Conservation (phyloP, 2,113 vertebrate genomes). For the Paramormyrops kingsleyae region DNA sequence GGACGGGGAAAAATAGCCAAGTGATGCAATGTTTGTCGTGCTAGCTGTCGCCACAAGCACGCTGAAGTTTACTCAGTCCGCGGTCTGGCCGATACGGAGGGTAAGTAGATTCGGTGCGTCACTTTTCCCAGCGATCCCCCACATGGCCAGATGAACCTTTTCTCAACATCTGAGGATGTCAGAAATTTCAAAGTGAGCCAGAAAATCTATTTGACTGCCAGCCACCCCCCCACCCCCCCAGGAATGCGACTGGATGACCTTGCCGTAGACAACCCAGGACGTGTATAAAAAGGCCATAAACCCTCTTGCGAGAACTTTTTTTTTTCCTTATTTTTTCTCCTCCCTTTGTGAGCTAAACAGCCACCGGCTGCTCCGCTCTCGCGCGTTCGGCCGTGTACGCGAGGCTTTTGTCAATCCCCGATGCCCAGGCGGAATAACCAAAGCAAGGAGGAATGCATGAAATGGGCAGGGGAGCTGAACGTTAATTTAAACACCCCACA, state of each 20-base stretch:
- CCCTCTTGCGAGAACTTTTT: background rate
- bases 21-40: background rate
- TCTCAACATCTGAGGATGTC: constrained; percentile 3
- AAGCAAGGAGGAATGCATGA: background rate
- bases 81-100: background rate
- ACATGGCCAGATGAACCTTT: constrained; percentile 7
- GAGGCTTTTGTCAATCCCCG: background rate
- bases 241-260: background rate
- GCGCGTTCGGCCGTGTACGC: background rate
- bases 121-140: background rate
- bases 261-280: background rate
- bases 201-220: background rate
- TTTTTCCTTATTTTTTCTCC: background rate
- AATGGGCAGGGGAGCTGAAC: background rate
- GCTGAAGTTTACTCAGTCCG: background rate
- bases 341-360: background rate
- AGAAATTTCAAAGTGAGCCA: background rate
- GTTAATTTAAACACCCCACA: background rate
- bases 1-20: background rate
- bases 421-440: background rate
- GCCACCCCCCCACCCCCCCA: background rate
- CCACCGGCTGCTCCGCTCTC: background rate
- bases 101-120: background rate
- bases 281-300: background rate
- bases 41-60: background rate